Base-by-base conservation (phyloP, 1,140 invertebrate genomes). In the Neodiprion fabricii region DNA sequence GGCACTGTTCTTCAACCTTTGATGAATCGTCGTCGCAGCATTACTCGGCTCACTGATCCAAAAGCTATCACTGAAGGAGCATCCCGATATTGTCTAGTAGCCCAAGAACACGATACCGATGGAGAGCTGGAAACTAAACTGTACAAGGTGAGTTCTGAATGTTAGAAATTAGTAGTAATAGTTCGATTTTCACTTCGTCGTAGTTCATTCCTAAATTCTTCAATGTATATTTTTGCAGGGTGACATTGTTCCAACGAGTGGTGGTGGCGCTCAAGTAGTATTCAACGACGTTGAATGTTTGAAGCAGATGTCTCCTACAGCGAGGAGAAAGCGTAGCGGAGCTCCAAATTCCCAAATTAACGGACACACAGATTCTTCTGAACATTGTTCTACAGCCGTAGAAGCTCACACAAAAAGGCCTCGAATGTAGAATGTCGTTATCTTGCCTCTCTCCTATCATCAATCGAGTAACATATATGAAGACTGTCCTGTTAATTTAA, bases 241-340 rank as follows among this genome's bases (percentile, higher is more conserved):
- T 67, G 95, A 99, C 86, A 94, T 99, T 48, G 90, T 98, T 14
- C 96, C 96, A 11, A 99, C 98, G 1, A 93, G 93, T 75, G 95
- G 95, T 14, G 98, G 98, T 9, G 98, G 98, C 0, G 95, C 96
- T 2, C 96, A 98, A 83, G 96, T 99, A 0, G 93, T 99, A 40
- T 98, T 99, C 81, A 96, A 96, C 79, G 98, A 99, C 87, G 94
- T 99, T 2, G 98, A 99, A 88, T 93, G 93, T 77, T 85, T 99
- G 7, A 95, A 94, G 79, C 97, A 98, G 84, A 90, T 91, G 77
- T 96, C 96, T 0, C 96, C 96, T 5, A 91, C 87, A 7, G 83
- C 81, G 7, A 77, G 85, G 70, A 79, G 86, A 67, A 89, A 89
- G 77, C 83, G 87, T 21, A 87, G 84, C 66, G 83, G 82, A 72